A percentile compares a stretch with the other conserved stretches of the same genome.
Conservation (phyloP, 2,888 invertebrate species). For the Drosophila flavopinicola region DNA sequence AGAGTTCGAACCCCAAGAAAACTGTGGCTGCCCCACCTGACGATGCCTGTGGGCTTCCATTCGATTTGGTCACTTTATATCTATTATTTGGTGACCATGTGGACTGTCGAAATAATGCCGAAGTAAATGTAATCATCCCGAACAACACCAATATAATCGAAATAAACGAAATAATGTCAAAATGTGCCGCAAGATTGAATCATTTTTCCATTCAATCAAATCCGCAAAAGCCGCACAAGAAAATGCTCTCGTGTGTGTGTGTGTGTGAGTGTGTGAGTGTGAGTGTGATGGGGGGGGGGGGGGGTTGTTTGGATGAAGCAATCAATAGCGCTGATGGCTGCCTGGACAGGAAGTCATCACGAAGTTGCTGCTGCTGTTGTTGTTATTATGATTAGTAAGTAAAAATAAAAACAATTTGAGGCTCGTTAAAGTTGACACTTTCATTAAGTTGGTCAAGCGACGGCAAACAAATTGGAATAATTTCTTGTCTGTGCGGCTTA, state of each 20-base stretch:
- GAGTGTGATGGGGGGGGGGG: background rate
- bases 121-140: constrained; percentile 44
- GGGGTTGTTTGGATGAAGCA: constrained; percentile 58
- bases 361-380: constrained; percentile 19
- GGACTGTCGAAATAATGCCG: constrained; percentile 29
- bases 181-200: constrained; percentile 72
- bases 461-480: constrained; percentile 59
- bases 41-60: background rate
- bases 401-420: constrained; percentile 79
- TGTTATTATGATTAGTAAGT: constrained; percentile 60
- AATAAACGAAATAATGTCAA: constrained; percentile 52
- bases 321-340: constrained; percentile 72
- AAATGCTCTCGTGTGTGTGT: constrained; percentile 10
- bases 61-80: constrained; percentile 16
- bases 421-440: constrained; percentile 81
- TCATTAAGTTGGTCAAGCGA: constrained; percentile 79
- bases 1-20: background rate
- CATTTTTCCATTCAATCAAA: constrained; percentile 82
- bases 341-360: constrained; percentile 55
- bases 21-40: background rate
- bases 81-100: constrained; percentile 18
- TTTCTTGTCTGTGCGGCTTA: constrained; percentile 51
- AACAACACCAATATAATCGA: background rate
- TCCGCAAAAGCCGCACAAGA: constrained; percentile 49
- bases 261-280: background rate